A percentile compares a stretch with the other conserved stretches of the same genome.
These are phyloP conservation scores for Tyria jacobaeae DNA, from an alignment of 2,888 invertebrate species.

Conservation along the genomic window DNA sequence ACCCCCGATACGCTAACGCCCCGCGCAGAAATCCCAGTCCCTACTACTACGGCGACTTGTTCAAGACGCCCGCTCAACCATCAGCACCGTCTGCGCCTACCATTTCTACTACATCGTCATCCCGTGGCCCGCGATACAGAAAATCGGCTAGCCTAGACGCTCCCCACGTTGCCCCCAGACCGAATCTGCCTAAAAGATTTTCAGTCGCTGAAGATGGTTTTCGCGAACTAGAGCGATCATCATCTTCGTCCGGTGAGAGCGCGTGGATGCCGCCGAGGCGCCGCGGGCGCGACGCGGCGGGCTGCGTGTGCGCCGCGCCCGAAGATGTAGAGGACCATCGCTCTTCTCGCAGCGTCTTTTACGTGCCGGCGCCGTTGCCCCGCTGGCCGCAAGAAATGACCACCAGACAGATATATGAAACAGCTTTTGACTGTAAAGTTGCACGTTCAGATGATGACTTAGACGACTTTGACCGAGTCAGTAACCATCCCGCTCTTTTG, in stretches of 20 bases:
- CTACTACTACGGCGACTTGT: constrained; percentile 93
- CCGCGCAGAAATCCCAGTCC: constrained; percentile 91
- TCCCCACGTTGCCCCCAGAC: constrained; percentile 88
- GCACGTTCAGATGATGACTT: constrained; percentile 93
- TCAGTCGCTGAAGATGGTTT: constrained; percentile 91
- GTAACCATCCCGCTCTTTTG: constrained; percentile 92
- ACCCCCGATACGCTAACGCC: constrained; percentile 84
- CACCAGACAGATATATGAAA: constrained; percentile 93
- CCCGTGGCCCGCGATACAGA: constrained; percentile 87
- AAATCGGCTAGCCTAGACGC: constrained; percentile 92
- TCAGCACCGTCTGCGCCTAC: constrained; percentile 83
- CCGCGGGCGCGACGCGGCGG: constrained; percentile 88
- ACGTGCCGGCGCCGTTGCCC: constrained; percentile 89
- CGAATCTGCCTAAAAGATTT: constrained; percentile 88
- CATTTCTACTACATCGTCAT: constrained; percentile 76
- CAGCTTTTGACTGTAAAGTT: constrained; percentile 95
- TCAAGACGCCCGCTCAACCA: constrained; percentile 81
- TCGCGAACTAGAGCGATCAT: constrained; percentile 84
- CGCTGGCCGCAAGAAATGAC: constrained; percentile 88
- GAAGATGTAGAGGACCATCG: constrained; percentile 90
- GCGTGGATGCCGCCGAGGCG: constrained; percentile 91
- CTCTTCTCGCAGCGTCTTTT: constrained; percentile 89
- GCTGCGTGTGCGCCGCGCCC: constrained; percentile 91
- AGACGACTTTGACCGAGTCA: constrained; percentile 93
- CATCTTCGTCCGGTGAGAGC: constrained; percentile 86